phyloP scores from a whole-genome alignment of 2,113 vertebrate species.

The Serinus canaria region DNA sequence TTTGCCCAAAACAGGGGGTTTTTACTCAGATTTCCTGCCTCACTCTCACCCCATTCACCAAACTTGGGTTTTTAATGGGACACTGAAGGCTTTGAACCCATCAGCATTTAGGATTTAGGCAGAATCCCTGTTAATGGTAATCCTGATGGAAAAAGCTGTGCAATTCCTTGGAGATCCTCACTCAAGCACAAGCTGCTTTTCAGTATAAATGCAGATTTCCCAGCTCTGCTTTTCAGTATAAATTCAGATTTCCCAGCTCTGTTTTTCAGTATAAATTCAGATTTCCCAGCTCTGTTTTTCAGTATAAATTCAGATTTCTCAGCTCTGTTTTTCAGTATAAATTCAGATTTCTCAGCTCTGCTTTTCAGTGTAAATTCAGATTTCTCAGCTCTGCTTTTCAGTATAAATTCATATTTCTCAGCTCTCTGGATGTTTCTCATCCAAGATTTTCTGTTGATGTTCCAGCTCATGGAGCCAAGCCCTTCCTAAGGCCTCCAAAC shows the following conservation, averaged over 20 bases:
- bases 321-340: not conserved
- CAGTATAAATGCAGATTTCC: not conserved
- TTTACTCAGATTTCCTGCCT: not conserved
- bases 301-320: not conserved
- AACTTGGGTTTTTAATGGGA: not conserved
- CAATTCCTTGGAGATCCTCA: not conserved
- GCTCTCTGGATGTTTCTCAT: not conserved
- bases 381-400: not conserved
- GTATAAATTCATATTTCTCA: not conserved
- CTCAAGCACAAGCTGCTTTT: not conserved
- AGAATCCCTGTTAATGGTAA: not conserved
- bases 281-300: not conserved
- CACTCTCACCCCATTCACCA: not conserved
- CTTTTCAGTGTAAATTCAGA: not conserved
- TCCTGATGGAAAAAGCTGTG: not conserved
- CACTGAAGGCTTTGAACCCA: not conserved
- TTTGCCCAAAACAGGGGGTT: not conserved
- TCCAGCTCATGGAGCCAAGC: not conserved
- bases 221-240: not conserved
- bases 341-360: not conserved
- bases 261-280: not conserved
- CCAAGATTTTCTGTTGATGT: not conserved
- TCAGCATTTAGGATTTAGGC: not conserved
- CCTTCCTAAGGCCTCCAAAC: not conserved
- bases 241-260: not conserved